These are phyloP conservation scores for Bimastos eiseni DNA, from an alignment of 2,888 invertebrate species.

Conservation along the genomic window DNA sequence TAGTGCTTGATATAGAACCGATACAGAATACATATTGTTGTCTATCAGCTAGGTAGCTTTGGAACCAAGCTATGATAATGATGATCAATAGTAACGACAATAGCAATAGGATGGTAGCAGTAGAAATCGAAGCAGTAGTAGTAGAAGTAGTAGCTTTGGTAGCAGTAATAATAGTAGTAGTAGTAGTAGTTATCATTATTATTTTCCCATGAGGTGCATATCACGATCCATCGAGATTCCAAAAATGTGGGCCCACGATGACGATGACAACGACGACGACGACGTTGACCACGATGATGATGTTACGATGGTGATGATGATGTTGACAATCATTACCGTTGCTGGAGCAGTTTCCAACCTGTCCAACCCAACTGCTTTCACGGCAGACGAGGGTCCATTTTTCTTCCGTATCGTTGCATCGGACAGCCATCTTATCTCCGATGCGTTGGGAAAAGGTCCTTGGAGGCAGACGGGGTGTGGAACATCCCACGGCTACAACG, in stretches of 20 bases:
- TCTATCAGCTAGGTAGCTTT: too few relatives aligned
- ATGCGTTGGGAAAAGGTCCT: slow-evolving; percentile 22
- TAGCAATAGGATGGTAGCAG: background rate
- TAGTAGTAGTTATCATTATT: background rate
- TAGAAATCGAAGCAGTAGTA: background rate
- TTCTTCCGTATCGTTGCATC: slow-evolving; percentile 32
- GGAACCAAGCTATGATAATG: too few relatives aligned
- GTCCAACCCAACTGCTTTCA: slow-evolving; percentile 23
- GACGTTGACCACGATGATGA: too few relatives aligned
- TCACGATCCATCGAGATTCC: too few relatives aligned
- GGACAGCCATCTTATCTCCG: slow-evolving; percentile 27
- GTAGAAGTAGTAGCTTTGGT: background rate
- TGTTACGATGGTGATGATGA: background rate
- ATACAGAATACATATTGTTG: too few relatives aligned
- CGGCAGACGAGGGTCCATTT: slow-evolving; percentile 32
- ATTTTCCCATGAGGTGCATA: too few relatives aligned
- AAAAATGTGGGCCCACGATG: too few relatives aligned
- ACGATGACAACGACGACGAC: too few relatives aligned
- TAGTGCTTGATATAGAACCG: too few relatives aligned
- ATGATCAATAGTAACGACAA: background rate
- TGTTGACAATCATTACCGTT: background rate
- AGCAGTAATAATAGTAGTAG: background rate
- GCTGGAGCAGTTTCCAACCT: slow-evolving; percentile 28
- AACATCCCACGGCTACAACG: slow-evolving; percentile 30
- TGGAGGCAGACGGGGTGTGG: slow-evolving; percentile 6